These are phyloP conservation scores for Ctenodactylus gundi DNA, from an alignment of 2,113 vertebrate species.

Conservation along the genomic window DNA sequence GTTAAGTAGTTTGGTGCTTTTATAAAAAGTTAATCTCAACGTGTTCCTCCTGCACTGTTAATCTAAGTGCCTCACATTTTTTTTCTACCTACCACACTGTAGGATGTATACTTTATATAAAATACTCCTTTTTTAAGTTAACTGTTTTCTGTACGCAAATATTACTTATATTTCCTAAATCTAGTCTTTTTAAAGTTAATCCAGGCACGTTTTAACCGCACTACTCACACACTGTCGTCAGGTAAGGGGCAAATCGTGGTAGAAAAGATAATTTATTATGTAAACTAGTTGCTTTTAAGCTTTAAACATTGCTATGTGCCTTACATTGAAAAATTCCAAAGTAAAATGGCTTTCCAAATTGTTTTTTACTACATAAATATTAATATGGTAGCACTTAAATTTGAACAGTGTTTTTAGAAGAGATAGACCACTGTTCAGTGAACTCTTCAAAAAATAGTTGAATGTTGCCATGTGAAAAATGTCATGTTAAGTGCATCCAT, in stretches of 20 bases:
- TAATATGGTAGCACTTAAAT: conserved; percentile 72
- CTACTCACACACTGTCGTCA: conserved; percentile 77
- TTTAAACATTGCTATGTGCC: conserved; percentile 84
- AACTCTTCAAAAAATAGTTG: not conserved
- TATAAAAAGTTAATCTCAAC: conserved; percentile 73
- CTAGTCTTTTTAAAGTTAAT: conserved; percentile 63
- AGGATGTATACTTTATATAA: conserved; percentile 77
- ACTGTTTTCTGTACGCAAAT: conserved; percentile 19
- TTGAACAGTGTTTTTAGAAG: conserved; percentile 61
- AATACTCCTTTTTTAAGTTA: conserved; percentile 60
- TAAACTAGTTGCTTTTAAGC: conserved; percentile 76
- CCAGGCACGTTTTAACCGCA: conserved; percentile 70
- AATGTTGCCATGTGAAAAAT: not conserved
- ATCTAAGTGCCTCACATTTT: conserved; percentile 85
- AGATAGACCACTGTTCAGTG: not conserved
- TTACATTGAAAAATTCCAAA: conserved; percentile 82
- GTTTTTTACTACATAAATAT: conserved; percentile 32
- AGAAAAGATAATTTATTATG: conserved; percentile 78
- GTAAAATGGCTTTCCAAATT: conserved; percentile 44
- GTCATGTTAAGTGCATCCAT: conserved; percentile 64
- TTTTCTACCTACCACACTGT: conserved; percentile 80
- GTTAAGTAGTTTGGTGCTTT: conserved; percentile 85
- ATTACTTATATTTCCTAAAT: conserved; percentile 48
- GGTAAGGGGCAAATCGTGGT: conserved; percentile 76
- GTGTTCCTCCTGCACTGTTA: conserved; percentile 78